Percentiles rank a stretch among this genome's conserved stretches.
These are phyloP conservation scores for Xenotilapia flavipinnis DNA, from an alignment of 2,113 vertebrate species.

Conservation along the genomic window DNA sequence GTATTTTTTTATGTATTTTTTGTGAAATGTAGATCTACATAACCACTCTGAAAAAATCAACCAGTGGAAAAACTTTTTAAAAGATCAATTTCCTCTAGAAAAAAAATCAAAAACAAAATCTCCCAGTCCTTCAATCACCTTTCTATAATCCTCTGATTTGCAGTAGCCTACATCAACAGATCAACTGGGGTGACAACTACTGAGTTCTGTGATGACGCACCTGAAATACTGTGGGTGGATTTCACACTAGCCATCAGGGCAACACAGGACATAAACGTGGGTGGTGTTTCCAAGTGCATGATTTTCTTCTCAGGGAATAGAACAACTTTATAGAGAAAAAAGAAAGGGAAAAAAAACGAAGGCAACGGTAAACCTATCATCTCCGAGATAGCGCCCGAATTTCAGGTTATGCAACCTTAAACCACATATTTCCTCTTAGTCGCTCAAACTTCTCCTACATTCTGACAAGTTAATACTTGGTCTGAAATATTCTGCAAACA, in stretches of 20 bases:
- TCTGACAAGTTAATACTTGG: background rate
- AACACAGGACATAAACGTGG: background rate
- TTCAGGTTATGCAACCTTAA: background rate
- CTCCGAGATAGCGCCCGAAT: background rate
- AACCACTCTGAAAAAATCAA: background rate
- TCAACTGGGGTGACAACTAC: background rate
- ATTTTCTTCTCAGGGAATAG: background rate
- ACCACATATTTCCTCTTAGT: no score
- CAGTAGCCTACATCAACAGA: background rate
- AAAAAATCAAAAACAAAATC: background rate
- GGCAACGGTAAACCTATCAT: background rate
- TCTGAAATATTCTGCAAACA: background rate
- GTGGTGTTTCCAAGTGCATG: background rate
- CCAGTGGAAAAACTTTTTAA: background rate
- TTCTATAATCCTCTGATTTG: background rate
- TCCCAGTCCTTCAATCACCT: background rate
- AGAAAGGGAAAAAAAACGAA: background rate
- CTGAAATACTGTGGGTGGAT: background rate
- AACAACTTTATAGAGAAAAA: background rate
- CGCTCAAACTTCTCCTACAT: background rate
- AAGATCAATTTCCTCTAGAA: background rate
- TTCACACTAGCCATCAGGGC: background rate
- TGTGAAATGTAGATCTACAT: background rate
- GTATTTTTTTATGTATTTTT: background rate
- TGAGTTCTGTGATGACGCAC: background rate